phyloP scores from a whole-genome alignment of 2,113 vertebrate species.

The Pseudorhombus dupliciocellatus region DNA sequence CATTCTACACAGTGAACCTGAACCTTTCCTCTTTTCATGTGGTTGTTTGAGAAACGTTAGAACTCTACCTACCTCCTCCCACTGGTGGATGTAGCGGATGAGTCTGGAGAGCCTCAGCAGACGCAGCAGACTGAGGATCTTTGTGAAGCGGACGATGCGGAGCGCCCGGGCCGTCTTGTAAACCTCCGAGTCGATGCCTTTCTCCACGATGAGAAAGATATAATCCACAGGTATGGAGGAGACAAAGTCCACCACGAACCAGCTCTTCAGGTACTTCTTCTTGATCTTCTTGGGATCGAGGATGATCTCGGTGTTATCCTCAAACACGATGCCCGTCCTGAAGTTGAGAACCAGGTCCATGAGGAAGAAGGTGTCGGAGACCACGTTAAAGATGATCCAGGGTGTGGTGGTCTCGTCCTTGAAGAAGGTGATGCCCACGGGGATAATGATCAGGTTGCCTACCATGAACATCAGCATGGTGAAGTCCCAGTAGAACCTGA shows the following conservation, averaged over 20 bases:
- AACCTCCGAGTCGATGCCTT: conserved; percentile 96
- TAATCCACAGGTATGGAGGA: conserved; percentile 99
- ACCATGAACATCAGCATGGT: conserved; percentile 99
- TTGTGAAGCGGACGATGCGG: conserved; percentile 96
- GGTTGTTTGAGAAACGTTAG: neutral
- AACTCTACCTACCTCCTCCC: conserved; percentile 89
- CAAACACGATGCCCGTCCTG: conserved; percentile 95
- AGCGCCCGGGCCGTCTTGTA: conserved; percentile 96
- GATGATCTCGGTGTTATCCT: conserved; percentile 99
- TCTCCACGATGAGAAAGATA: conserved; percentile 98
- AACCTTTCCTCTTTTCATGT: neutral
- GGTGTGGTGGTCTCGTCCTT: conserved; percentile 97
- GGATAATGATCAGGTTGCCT: conserved; percentile 98
- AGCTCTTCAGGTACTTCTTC: conserved; percentile 94
- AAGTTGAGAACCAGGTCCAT: conserved; percentile 98
- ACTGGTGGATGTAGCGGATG: conserved; percentile 97
- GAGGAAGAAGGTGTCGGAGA: conserved; percentile 98
- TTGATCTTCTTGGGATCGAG: conserved; percentile 96
- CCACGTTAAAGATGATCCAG: conserved; percentile 98
- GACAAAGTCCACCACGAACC: conserved; percentile 98
- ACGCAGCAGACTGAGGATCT: conserved; percentile 93
- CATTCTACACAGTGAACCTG: neutral
- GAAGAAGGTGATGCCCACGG: conserved; percentile 99
- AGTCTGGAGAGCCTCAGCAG: conserved; percentile 91
- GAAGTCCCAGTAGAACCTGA: conserved; percentile 99